Evolutionary conservation across 2,797 vertebrate species (phyloP), one percentile per base, ranked within the genome.

Genomic region (Leuciscus waleckii): DNA sequence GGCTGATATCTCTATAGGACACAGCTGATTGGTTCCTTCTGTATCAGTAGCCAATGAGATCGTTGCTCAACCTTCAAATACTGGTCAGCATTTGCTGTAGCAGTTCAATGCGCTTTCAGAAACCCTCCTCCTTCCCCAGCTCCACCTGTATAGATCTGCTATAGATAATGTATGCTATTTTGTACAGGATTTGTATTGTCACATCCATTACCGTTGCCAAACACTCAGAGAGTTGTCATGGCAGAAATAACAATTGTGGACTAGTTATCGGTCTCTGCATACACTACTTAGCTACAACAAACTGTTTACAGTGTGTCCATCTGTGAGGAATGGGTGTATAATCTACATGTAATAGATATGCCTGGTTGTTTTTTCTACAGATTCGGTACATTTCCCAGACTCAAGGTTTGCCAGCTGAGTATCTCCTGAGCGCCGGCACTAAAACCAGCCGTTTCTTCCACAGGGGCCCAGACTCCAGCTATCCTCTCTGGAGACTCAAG

Each of bases 341-440:
- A 68, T 51, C 17, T 61, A 35, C 17, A 65, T 63, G n/a, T 49
- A 51, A 67, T 76, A 16, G 29, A 13, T 67, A 54, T 76, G 10
- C 10, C 51, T 65, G 63, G 6, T 65, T 58, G 1, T 61, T 26
- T 61, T 65, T 65, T 65, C 16, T 46, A 4, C 93, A 99, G 98
- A 99, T 99, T 84, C 97, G 98, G 79, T 99, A 99, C 83, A 99
- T 99, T 92, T 99, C 98, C 37, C 98, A 99, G 96, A 99, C 98
- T 39, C 98, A 99, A 95, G 98, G 98, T 81, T 96, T 99, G 88
- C 98, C 98, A 65, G 98, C 98, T 0, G 98, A 99, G 92, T 99
- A 99, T 91, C 97, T 99, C 89, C 96, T 99, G 88, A 99, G 98
- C 81, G 98, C 98, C 0, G 98, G 98, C 90, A 99, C 98, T 81